Evolutionary conservation across 2,797 vertebrate species (phyloP).

Genomic region (Babyrousa celebensis): DNA sequence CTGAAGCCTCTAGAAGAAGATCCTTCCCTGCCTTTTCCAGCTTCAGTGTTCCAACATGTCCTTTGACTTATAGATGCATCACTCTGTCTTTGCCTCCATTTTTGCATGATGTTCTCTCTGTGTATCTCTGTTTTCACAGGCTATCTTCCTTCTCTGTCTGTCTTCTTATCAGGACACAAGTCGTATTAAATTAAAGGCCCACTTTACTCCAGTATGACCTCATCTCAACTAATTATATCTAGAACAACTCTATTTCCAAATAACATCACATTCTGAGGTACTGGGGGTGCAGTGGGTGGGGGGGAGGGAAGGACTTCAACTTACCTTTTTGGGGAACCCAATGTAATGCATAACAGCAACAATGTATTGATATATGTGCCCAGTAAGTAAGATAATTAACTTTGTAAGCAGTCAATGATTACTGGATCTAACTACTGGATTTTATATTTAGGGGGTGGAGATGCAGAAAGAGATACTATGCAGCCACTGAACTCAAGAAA

Average conservation of each 20-base stretch:
- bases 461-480: not conserved
- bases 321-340: not conserved
- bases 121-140: not conserved
- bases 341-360: not conserved
- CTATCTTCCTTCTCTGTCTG: not conserved
- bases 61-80: not conserved
- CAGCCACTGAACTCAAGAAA: slow-evolving; percentile 1
- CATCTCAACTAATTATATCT: not conserved
- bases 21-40: not conserved
- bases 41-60: not conserved
- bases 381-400: not conserved
- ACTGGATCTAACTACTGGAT: not conserved
- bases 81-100: not conserved
- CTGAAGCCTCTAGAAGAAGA: accelerated
- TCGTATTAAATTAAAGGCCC: not conserved
- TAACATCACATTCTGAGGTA: not conserved
- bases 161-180: not conserved
- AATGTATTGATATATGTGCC: not conserved
- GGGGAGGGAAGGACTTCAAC: not conserved
- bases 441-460: not conserved
- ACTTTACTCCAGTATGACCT: not conserved
- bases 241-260: not conserved
- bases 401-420: not conserved
- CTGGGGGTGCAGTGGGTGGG: too few species aligned
- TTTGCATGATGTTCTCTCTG: too few species aligned